Conservation (phyloP, 2,888 invertebrate species). For the Laothoe populi region DNA sequence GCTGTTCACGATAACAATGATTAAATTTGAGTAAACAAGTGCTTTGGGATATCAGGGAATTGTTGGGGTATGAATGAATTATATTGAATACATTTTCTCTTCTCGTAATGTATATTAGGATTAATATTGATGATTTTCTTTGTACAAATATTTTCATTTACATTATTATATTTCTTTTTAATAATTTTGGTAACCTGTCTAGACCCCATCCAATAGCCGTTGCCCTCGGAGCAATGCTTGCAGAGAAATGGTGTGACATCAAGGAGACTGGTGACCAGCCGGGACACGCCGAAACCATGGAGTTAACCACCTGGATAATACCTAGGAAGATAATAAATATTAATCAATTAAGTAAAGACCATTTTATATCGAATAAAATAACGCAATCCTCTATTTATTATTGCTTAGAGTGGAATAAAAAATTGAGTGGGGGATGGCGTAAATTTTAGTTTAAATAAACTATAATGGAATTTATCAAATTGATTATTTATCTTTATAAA, state of each 20-base stretch:
- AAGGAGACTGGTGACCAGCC: conserved; percentile 64
- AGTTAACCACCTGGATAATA: conserved; percentile 64
- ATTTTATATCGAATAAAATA: neutral
- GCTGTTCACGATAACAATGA: neutral
- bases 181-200: conserved; percentile 55
- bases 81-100: neutral
- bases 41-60: neutral
- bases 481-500: too few relatives aligned
- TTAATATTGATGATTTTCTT: too few relatives aligned
- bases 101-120: neutral
- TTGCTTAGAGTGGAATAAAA: too few relatives aligned
- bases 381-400: too few relatives aligned
- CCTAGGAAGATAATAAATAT: conserved; percentile 46
- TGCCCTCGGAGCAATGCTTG: conserved; percentile 51
- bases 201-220: conserved; percentile 72
- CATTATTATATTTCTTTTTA: too few relatives aligned
- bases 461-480: too few relatives aligned
- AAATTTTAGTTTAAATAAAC: too few relatives aligned
- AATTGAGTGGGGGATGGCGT: too few relatives aligned
- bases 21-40: conserved; percentile 2
- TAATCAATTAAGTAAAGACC: neutral
- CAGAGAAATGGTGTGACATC: conserved; percentile 65
- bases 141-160: too few relatives aligned
- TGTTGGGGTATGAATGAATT: neutral
- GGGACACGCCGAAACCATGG: conserved; percentile 62